Evolutionary conservation across 2,797 vertebrate genomes (phyloP), one percentile per base, ranked within the genome.

Genomic region (Protosalanx chinensis): DNA sequence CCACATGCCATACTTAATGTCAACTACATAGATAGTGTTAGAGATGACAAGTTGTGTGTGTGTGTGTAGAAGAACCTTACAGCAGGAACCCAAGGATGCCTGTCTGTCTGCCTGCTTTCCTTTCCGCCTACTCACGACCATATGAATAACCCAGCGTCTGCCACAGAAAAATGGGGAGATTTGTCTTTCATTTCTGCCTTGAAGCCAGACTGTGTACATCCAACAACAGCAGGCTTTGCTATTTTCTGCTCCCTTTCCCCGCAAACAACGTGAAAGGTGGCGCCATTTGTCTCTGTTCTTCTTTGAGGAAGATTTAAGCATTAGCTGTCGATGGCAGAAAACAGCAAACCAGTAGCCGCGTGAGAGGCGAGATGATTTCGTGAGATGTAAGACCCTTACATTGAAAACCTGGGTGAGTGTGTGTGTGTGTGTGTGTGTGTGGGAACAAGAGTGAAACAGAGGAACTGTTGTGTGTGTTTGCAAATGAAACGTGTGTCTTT

Each of bases 71-170:
- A 46, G 41, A 46, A 13, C 41, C 41, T 18, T 56, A n/a, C 51
- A 56, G 51, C 51, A 41, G 35, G 35, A n/a, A 35, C 37, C 63
- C 63, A 46, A 35, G 63, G n/a, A 23, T 10, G 16, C 63, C 35
- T 23, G 37, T n/a, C 51, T n/a, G 18, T n/a, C 15, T 56, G 51
- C 51, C 51, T n/a, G 51, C 51, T n/a, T 56, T n/a, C 51, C 51
- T 56, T 84, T 86, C 79, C 60, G 29, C 73, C 76, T 79, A 76
- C 85, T 86, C 75, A 87, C 80, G 23, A 35, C 51, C 73, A 81
- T 60, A 68, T 71, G 60, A 71, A 76, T 67, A 77, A 79, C 72
- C 68, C 70, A 78, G 68, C 30, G 58, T 68, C 76, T 82, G 76
- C 67, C 33, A 8, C 27, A 29, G 49, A 23, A 69, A 66, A 80